Evolutionary conservation across 2,113 vertebrate genomes (phyloP).

Genomic region (Megaceryle torquata): DNA sequence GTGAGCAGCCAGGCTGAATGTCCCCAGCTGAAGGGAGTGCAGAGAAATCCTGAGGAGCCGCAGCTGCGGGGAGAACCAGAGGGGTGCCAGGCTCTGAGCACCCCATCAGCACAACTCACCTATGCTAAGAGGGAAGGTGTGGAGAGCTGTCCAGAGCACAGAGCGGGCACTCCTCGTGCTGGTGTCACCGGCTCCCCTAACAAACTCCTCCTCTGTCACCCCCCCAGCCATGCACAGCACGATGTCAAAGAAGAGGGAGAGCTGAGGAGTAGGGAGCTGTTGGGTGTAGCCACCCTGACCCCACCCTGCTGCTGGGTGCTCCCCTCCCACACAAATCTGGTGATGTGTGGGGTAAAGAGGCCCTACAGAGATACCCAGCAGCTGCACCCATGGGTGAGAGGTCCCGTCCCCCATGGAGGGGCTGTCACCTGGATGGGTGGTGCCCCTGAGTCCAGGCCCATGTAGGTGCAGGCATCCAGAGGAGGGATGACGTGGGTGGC

Average conservation of each 20-base stretch:
- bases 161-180: conserved; percentile 73
- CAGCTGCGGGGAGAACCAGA: not conserved
- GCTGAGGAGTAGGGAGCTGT: conserved; percentile 63
- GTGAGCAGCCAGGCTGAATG: not conserved
- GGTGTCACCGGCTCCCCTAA: conserved; percentile 48
- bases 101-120: conserved; percentile 67
- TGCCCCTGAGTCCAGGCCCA: conserved; percentile 93
- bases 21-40: not conserved
- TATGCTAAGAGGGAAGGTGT: conserved; percentile 75
- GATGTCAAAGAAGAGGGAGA: conserved; percentile 93
- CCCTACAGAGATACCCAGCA: not conserved
- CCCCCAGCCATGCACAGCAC: conserved; percentile 87
- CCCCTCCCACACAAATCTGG: not conserved
- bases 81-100: accelerated
- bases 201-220: conserved; percentile 75
- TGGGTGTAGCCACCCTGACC: not conserved
- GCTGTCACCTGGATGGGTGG: conserved; percentile 84
- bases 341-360: not conserved
- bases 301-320: not conserved
- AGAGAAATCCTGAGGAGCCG: not conserved
- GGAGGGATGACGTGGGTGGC: conserved; percentile 88
- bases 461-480: conserved; percentile 92
- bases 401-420: accelerated
- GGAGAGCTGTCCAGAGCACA: conserved; percentile 86
- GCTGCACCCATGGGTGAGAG: accelerated